Evolutionary conservation across 1,140 invertebrate genomes (phyloP), one percentile per base, ranked within the genome.

Genomic region (Cephus cinctus): DNA sequence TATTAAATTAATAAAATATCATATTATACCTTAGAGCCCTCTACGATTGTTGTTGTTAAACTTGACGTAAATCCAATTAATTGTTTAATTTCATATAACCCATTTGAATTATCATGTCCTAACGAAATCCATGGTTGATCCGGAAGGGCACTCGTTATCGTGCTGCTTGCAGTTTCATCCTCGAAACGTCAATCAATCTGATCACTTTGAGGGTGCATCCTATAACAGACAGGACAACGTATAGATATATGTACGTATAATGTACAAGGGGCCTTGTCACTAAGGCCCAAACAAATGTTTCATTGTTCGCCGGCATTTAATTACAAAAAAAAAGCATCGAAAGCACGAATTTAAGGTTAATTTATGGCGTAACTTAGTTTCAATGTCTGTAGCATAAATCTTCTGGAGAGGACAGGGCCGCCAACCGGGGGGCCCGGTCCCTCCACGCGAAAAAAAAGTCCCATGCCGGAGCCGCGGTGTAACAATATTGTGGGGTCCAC

Each of bases 331-430:
- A 27, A n/a, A 6, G 14, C 39, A 41, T 41, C 39, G 39, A 21
- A 38, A 21, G 12, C 36, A 46, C 47, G 38, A 61, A 58, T 56
- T 61, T 62, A 49, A 61, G 34, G 41, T 50, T 62, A 61, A 62
- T 56, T 62, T 59, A 62, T 61, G 56, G 54, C 35, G 54, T 57
- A 61, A 60, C 57, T 61, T 61, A 54, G 43, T 57, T 59, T 61
- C 50, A 59, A 61, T 56, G 52, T 61, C 50, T 47, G 47, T 49
- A 47, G 38, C 35, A 61, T 61, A 62, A 62, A 62, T 61, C 50
- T 61, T 23, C 34, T 23, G 31, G 21, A 20, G 18, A 41, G 47
- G 54, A 59, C 47, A 56, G 46, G 48, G 14, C 39, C 18, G 46
- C 34, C 11, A 18, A 45, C 23, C 34, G 39, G 38, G 49, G 27